Base-by-base conservation (phyloP, 2,888 invertebrate species). In the Napeogenes inachia region DNA sequence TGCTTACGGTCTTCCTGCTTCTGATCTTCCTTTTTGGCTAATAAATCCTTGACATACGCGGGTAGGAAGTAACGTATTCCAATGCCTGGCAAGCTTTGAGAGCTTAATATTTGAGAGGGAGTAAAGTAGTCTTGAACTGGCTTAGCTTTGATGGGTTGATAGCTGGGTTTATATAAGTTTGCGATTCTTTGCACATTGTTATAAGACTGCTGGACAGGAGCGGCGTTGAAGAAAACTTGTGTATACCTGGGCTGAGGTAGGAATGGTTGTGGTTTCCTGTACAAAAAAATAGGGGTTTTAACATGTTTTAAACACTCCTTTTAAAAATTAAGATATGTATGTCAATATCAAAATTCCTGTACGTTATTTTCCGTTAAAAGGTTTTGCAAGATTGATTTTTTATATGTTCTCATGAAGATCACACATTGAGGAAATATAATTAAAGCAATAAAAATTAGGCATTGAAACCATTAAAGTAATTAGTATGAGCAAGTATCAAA, bases 11-110 rank as follows among this genome's bases (percentile, higher is more conserved):
- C 88, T 33, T 88, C 87, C 71, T 85, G 82, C 63, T 71, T 84
- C 38, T 72, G 71, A 21, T 73, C 68, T 54, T 74, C 71, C 56
- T 75, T 74, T 55, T 72, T 75, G 4, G 73, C 73, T 61, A 76
- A 77, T 5, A 72, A 64, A 4, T 79, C 74, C 33, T 74, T 76
- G 4, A 76, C 65, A 64, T 82, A 84, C 21, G 74, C 69, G 2
- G 90, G 90, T 13, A 81, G 77, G 67, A 89, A 89, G 72, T 90
- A 90, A 57, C 86, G 78, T 21, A 88, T 74, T 2, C 90, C 90
- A 32, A 85, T 70, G 12, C 90, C 90, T 47, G 90, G 89, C 59
- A 89, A 66, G 47, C 72, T 82, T 69, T 88, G 89, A 3, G 87
- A 84, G 66, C 88, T 82, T 0, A 90, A 76, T 54, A 86, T 70